A percentile compares a stretch with the other conserved stretches of the same genome.
These are phyloP conservation scores for Epirrhoe tristata DNA, from an alignment of 2,888 invertebrate genomes.

Conservation along the genomic window DNA sequence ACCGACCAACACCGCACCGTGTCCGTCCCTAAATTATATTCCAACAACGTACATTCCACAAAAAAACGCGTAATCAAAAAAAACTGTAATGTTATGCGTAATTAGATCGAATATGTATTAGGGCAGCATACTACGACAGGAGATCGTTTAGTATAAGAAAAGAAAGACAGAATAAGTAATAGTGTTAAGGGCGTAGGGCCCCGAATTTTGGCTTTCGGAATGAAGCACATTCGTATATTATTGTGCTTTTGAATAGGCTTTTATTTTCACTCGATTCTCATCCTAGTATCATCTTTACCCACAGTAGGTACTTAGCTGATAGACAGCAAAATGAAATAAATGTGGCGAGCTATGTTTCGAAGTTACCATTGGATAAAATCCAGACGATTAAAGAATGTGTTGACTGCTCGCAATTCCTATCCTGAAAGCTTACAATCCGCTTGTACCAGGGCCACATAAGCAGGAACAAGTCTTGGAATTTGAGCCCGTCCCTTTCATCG, in stretches of 20 bases:
- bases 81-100: slow-evolving; percentile 83
- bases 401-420: slow-evolving; percentile 73
- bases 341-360: neutral
- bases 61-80: slow-evolving; percentile 38
- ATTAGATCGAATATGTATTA: slow-evolving; percentile 83
- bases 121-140: slow-evolving; percentile 70
- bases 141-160: slow-evolving; percentile 45
- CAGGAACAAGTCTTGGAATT: slow-evolving; percentile 53
- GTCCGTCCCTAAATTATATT: slow-evolving; percentile 12
- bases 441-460: slow-evolving; percentile 82
- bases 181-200: slow-evolving; percentile 23
- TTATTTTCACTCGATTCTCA: neutral
- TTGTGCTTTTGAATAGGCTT: neutral
- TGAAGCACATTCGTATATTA: slow-evolving; percentile 8
- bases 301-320: neutral
- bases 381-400: slow-evolving; percentile 50
- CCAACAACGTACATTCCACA: slow-evolving; percentile 22
- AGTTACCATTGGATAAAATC: slow-evolving; percentile 2
- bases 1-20: neutral
- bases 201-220: slow-evolving; percentile 16
- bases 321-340: neutral
- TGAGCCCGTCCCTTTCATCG: slow-evolving; percentile 56
- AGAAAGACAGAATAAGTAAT: slow-evolving; percentile 25
- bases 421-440: slow-evolving; percentile 89
- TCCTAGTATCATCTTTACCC: neutral